These are phyloP conservation scores for Phragmatobia fuliginosa DNA, from an alignment of 2,888 invertebrate species.

Conservation along the genomic window DNA sequence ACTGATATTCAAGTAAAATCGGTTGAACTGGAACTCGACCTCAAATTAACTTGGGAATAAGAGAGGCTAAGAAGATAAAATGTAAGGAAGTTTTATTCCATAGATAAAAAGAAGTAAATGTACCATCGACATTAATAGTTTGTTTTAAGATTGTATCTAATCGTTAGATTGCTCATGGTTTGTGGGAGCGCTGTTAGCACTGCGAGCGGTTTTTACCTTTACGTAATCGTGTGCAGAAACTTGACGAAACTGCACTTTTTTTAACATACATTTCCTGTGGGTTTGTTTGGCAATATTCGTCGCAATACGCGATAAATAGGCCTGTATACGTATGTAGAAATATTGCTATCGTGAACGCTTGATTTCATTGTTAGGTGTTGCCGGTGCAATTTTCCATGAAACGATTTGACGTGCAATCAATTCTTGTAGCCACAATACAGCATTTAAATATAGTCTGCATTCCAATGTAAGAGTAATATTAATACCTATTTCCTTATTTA, in stretches of 20 bases:
- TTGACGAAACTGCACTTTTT: slow-evolving; percentile 33
- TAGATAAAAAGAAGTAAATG: background rate
- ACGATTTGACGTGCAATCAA: background rate
- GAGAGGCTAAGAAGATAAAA: no score
- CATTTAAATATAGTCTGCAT: background rate
- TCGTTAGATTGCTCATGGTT: background rate
- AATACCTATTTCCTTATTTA: background rate
- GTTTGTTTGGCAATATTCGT: slow-evolving; percentile 27
- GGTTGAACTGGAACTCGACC: no score
- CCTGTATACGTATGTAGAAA: slow-evolving; percentile 21
- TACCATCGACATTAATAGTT: background rate
- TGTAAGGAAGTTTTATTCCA: no score
- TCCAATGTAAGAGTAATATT: background rate
- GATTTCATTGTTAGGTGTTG: slow-evolving; percentile 10
- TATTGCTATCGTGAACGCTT: slow-evolving; percentile 12
- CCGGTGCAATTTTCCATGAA: background rate
- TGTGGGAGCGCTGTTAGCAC: slow-evolving; percentile 21
- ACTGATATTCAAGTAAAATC: no score
- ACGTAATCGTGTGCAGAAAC: slow-evolving; percentile 27
- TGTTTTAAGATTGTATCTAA: slow-evolving; percentile 2
- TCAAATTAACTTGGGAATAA: no score
- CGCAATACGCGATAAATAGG: slow-evolving; percentile 30
- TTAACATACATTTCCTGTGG: slow-evolving; percentile 45
- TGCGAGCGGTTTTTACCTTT: slow-evolving; percentile 44
- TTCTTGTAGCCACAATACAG: background rate